A percentile compares a stretch with the other conserved stretches of the same genome.
These are phyloP conservation scores for Perizoma affinitatum DNA, from an alignment of 2,888 invertebrate species.

Conservation along the genomic window DNA sequence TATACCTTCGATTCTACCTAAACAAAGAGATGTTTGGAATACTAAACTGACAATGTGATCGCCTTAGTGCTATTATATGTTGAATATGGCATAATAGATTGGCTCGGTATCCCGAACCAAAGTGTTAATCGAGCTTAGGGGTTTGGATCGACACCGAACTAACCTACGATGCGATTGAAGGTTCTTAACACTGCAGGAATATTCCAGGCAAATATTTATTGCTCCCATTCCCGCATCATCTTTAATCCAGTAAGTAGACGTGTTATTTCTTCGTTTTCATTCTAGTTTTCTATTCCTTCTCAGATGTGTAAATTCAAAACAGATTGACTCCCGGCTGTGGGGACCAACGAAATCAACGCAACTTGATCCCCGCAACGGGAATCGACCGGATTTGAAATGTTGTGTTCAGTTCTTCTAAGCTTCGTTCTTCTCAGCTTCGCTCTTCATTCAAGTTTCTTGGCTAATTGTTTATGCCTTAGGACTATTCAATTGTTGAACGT, in stretches of 20 bases:
- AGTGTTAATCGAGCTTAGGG: slow-evolving; percentile 25
- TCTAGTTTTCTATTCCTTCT: slow-evolving; percentile 1
- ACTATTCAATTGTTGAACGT: no score
- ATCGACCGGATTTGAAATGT: slow-evolving; percentile 4
- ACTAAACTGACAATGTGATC: no score
- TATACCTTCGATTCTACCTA: no score
- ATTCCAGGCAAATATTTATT: no score
- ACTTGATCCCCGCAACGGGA: slow-evolving; percentile 23
- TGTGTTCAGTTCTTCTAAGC: neutral
- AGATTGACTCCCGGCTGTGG: slow-evolving; percentile 16
- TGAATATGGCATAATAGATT: slow-evolving; percentile 5
- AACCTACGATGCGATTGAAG: slow-evolving; percentile 9
- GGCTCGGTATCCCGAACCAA: slow-evolving; percentile 23
- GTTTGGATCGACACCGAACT: slow-evolving; percentile 23
- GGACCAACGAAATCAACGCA: slow-evolving; percentile 24
- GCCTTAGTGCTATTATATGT: no score
- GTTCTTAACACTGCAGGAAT: no score
- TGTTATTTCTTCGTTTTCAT: neutral
- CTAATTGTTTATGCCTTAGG: no score
- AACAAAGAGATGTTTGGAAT: no score
- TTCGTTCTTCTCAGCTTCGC: slow-evolving; percentile 4
- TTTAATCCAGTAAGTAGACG: no score
- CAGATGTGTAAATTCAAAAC: slow-evolving; percentile 5
- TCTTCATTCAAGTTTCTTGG: neutral
- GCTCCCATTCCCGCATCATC: no score